phyloP scores from a whole-genome alignment of 2,888 invertebrate species.

The Tholera decimalis region DNA sequence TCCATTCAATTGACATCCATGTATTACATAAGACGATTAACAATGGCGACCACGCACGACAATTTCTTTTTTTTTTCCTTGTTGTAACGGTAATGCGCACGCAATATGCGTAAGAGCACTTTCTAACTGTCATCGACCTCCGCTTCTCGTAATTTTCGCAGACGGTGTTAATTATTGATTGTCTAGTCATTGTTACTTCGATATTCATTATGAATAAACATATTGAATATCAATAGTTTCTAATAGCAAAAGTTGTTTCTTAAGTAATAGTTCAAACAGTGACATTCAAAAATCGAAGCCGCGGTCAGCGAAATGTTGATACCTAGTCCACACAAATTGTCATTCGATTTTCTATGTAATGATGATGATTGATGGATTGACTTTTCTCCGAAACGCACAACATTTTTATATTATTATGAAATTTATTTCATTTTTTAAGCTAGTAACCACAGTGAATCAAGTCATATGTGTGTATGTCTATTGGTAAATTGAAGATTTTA shows the following conservation, averaged over 20 bases:
- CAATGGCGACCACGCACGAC: slow-evolving; percentile 46
- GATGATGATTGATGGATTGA: too few relatives aligned
- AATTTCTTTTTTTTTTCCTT: slow-evolving; percentile 53
- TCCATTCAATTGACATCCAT: slow-evolving; percentile 48
- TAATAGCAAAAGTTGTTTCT: not conserved
- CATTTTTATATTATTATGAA: too few relatives aligned
- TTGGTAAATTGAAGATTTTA: too few relatives aligned
- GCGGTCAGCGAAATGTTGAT: too few relatives aligned
- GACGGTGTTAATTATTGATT: slow-evolving; percentile 27
- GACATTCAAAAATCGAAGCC: not conserved
- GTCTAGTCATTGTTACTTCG: slow-evolving; percentile 4
- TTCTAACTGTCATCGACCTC: slow-evolving; percentile 55
- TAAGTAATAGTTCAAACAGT: not conserved
- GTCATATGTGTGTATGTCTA: too few relatives aligned
- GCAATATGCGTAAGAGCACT: slow-evolving; percentile 53
- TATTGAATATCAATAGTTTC: not conserved
- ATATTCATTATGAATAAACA: not conserved
- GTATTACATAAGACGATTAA: slow-evolving; percentile 45
- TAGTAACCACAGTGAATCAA: too few relatives aligned
- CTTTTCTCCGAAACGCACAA: too few relatives aligned
- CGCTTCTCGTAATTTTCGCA: slow-evolving; percentile 24
- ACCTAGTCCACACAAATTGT: too few relatives aligned
- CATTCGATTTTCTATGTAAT: too few relatives aligned
- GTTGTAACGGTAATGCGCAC: slow-evolving; percentile 24
- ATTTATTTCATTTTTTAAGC: too few relatives aligned